phyloP scores from a whole-genome alignment of 2,888 invertebrate genomes.

The Melikaiella ostensackeni region DNA sequence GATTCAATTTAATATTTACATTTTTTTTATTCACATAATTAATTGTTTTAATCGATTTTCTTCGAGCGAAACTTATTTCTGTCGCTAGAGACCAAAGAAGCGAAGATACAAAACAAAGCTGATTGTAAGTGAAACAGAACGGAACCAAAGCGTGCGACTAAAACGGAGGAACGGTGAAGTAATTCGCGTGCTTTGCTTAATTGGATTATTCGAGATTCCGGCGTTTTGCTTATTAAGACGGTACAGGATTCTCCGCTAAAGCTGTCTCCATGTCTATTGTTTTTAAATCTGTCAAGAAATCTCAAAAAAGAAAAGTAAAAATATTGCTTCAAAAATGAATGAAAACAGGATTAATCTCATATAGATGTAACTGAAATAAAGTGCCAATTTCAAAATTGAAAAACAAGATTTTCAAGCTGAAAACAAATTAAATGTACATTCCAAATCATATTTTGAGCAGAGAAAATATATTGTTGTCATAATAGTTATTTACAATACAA shows the following conservation, averaged over 20 bases:
- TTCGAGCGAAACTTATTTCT: neutral
- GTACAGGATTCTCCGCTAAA: conserved; percentile 30
- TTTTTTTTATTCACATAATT: neutral
- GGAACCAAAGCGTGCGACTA: conserved; percentile 31
- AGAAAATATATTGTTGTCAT: too few species aligned
- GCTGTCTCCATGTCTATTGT: neutral
- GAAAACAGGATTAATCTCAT: neutral
- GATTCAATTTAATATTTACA: neutral
- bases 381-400: too few species aligned
- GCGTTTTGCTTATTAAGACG: conserved; percentile 61
- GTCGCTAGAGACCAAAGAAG: neutral
- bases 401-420: neutral
- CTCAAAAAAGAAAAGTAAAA: neutral
- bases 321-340: neutral
- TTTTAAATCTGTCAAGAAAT: neutral
- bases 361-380: neutral
- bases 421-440: too few species aligned
- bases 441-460: too few species aligned
- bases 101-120: conserved; percentile 21
- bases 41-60: neutral
- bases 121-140: conserved; percentile 14
- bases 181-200: conserved; percentile 62
- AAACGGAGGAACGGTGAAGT: conserved; percentile 52
- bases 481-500: too few species aligned
- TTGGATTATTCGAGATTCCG: conserved; percentile 62